These are phyloP conservation scores for Cnemophilus loriae DNA, from an alignment of 2,113 vertebrate species.

Conservation along the genomic window DNA sequence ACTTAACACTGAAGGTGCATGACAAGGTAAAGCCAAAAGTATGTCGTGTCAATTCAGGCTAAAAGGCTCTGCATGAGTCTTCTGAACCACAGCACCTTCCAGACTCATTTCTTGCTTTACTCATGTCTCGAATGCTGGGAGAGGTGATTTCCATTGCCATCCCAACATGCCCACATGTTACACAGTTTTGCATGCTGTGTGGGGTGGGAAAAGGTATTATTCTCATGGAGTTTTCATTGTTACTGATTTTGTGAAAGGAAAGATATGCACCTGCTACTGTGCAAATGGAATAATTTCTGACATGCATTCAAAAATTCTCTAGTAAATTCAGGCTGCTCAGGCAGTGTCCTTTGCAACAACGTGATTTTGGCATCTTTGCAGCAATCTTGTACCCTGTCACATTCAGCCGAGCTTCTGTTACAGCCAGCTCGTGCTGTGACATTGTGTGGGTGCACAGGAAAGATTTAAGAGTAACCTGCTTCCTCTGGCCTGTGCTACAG, in stretches of 20 bases:
- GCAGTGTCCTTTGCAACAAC: not conserved
- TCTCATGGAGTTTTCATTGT: not conserved
- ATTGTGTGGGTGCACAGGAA: not conserved
- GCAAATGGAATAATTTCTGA: not conserved
- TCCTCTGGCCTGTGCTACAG: not conserved
- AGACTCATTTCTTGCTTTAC: not conserved
- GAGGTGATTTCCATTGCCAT: not conserved
- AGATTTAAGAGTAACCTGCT: not conserved
- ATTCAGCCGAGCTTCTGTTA: not conserved
- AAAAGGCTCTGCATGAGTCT: not conserved
- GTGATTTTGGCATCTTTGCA: not conserved
- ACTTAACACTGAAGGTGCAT: not conserved
- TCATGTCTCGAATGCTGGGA: not conserved
- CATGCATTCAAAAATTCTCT: not conserved
- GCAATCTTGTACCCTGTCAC: not conserved
- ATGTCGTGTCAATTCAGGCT: fast-evolving
- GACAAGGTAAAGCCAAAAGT: not conserved
- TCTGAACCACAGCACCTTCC: not conserved
- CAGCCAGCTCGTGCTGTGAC: not conserved
- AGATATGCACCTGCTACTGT: not conserved
- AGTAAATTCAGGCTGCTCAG: not conserved
- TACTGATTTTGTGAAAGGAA: not conserved
- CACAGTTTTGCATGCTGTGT: fast-evolving
- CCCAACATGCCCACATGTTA: no score
- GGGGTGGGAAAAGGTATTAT: not conserved